Percentiles rank a stretch among this genome's conserved stretches.
Evolutionary conservation across 2,888 invertebrate genomes (phyloP).

Genomic region (Odontomyia ornata): DNA sequence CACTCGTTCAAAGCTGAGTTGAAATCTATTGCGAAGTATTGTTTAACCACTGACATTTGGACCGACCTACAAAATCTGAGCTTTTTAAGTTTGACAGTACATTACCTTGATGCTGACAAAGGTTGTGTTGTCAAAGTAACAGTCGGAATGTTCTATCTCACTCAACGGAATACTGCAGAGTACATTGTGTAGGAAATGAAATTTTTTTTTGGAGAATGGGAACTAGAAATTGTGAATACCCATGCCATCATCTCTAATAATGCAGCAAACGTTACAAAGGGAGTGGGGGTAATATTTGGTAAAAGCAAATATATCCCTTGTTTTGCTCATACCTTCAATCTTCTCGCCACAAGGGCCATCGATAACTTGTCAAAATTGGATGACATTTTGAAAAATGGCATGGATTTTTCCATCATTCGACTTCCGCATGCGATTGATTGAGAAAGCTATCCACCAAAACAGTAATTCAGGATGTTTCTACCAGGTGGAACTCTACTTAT

Average conservation of each 20-base stretch:
- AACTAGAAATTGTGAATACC: no score
- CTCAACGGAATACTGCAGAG: no score
- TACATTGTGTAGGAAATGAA: no score
- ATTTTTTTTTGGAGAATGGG: no score
- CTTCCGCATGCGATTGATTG: neutral
- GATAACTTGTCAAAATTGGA: neutral
- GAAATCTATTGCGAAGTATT: slow-evolving; percentile 10
- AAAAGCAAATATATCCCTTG: no score
- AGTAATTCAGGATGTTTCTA: slow-evolving; percentile 6
- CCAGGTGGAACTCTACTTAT: neutral
- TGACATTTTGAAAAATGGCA: slow-evolving; percentile 9
- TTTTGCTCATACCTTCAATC: slow-evolving; percentile 7
- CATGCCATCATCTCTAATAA: no score
- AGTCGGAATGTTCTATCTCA: no score
- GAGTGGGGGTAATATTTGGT: no score
- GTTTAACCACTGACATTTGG: slow-evolving; percentile 29
- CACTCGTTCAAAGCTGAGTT: no score
- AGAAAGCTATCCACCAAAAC: slow-evolving; percentile 12
- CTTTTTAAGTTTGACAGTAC: neutral
- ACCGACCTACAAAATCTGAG: slow-evolving; percentile 6
- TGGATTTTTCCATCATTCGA: slow-evolving; percentile 9
- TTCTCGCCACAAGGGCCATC: slow-evolving; percentile 15
- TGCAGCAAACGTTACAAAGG: slow-evolving; percentile 32
- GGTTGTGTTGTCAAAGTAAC: no score
- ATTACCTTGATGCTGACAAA: no score